phyloP scores from a whole-genome alignment of 64 coral and sea anemone genomes.

The Pocillopora damicornis region DNA sequence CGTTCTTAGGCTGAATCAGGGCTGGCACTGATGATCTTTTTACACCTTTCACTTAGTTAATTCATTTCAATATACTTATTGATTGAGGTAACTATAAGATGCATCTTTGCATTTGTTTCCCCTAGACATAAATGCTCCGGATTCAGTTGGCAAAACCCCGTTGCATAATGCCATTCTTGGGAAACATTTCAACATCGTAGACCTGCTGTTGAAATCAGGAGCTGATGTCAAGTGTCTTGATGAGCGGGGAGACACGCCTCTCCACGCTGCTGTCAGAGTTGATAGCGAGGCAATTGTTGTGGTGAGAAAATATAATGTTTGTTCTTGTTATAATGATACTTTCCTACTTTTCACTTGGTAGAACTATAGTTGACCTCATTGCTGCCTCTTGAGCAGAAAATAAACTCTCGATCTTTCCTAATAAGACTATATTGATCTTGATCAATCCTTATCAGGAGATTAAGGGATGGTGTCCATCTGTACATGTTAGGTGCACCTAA shows the following conservation, averaged over 20 bases:
- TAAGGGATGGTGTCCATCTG: no score
- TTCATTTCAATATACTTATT: no score
- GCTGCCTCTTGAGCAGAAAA: no score
- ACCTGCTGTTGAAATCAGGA: slow-evolving; percentile 65
- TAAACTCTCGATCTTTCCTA: no score
- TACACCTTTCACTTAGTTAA: no score
- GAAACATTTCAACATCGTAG: slow-evolving; percentile 65
- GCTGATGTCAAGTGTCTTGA: slow-evolving; percentile 67
- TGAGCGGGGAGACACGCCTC: slow-evolving; percentile 72
- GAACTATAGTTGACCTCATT: no score
- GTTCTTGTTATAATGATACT: not conserved
- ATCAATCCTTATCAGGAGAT: no score
- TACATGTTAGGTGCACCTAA: no score
- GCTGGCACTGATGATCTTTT: no score
- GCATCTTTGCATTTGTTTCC: not conserved
- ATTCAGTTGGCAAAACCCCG: slow-evolving; percentile 85
- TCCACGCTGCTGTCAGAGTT: slow-evolving; percentile 65
- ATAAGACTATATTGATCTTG: no score
- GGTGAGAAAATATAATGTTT: slow-evolving; percentile 5
- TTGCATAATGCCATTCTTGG: slow-evolving; percentile 83
- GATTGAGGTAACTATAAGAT: not conserved
- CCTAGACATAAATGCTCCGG: slow-evolving; percentile 72
- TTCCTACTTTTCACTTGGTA: no score
- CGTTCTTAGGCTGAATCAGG: no score
- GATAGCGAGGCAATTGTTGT: slow-evolving; percentile 67